A percentile compares a stretch with the other conserved stretches of the same genome.
These are phyloP conservation scores for Dermatophagoides farinae DNA, from an alignment of 1,140 invertebrate genomes.

Conservation along the genomic window DNA sequence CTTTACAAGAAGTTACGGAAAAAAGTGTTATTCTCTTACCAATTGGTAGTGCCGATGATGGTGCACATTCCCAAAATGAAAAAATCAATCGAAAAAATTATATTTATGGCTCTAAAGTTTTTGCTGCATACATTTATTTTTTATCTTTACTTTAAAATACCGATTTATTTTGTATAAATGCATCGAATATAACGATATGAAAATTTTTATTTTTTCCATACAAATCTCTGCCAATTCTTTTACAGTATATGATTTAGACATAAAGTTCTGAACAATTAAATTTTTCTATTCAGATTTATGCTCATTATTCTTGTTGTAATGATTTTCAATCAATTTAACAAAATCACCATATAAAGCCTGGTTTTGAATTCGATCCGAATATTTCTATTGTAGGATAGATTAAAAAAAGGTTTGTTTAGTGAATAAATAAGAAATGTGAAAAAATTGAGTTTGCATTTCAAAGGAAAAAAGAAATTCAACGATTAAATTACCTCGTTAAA, in stretches of 20 bases:
- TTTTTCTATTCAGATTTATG: too few species aligned
- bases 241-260: too few species aligned
- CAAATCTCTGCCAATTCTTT: too few species aligned
- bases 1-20: slow-evolving; percentile 61
- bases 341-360: background rate
- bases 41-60: slow-evolving; percentile 70
- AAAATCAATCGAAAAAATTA: slow-evolving; percentile 81
- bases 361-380: background rate
- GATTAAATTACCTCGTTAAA: background rate
- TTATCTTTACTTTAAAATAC: background rate
- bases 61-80: slow-evolving; percentile 95
- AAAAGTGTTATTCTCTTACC: slow-evolving; percentile 82
- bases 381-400: background rate
- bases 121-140: slow-evolving; percentile 53
- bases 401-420: background rate
- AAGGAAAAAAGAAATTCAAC: background rate
- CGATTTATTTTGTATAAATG: too few species aligned
- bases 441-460: too few species aligned
- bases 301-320: too few species aligned
- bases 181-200: too few species aligned
- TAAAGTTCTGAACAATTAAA: too few species aligned
- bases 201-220: too few species aligned
- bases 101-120: slow-evolving; percentile 69
- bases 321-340: background rate
- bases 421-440: too few species aligned